phyloP scores from a whole-genome alignment of 2,888 invertebrate species.

The Mythimna ferrago region DNA sequence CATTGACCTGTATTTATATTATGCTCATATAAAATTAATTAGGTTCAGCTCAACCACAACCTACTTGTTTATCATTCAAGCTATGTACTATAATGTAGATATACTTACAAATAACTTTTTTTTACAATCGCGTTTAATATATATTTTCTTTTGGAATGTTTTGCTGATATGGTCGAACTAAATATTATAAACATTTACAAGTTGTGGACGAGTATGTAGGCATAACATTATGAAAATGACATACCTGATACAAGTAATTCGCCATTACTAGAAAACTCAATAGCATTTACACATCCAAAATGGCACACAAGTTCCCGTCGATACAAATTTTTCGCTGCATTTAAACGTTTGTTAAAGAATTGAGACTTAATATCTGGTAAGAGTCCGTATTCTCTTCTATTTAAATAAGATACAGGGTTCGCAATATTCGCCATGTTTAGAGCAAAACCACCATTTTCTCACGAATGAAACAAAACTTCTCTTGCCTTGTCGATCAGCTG shows the following conservation, averaged over 20 bases:
- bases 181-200: background rate
- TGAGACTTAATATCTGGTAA: slow-evolving; percentile 90
- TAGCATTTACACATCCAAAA: slow-evolving; percentile 99
- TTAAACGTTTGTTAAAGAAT: slow-evolving; percentile 91
- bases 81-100: background rate
- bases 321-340: slow-evolving; percentile 94
- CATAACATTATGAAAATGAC: slow-evolving; percentile 60
- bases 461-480: slow-evolving; percentile 74
- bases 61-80: slow-evolving; percentile 45
- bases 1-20: slow-evolving; percentile 1
- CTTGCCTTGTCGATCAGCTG: slow-evolving; percentile 83
- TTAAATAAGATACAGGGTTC: slow-evolving; percentile 91
- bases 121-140: background rate
- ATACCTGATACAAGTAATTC: slow-evolving; percentile 97
- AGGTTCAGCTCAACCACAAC: slow-evolving; percentile 20
- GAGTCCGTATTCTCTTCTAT: slow-evolving; percentile 92
- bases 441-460: slow-evolving; percentile 85
- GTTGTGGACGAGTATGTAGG: background rate
- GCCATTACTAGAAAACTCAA: slow-evolving; percentile 97
- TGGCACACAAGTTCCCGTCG: slow-evolving; percentile 96
- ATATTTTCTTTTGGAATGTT: background rate
- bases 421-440: slow-evolving; percentile 88
- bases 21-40: background rate
- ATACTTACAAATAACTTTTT: slow-evolving; percentile 4
- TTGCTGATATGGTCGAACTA: background rate